A percentile compares a stretch with the other conserved stretches of the same genome.
Conservation (phyloP, 2,888 invertebrate genomes). For the Tetheella fluctuosa region DNA sequence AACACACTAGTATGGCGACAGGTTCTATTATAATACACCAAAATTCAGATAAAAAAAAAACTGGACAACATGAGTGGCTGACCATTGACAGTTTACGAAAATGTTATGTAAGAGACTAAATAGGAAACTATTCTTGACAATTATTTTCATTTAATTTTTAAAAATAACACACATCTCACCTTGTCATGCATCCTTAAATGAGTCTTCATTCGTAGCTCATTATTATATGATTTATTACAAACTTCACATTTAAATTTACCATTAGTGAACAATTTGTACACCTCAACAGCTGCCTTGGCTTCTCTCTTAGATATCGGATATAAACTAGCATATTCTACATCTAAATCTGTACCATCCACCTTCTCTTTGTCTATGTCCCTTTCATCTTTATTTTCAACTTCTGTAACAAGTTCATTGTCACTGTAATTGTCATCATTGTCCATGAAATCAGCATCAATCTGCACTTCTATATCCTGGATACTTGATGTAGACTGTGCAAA, state of each 20-base stretch:
- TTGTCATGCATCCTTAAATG: constrained; percentile 74
- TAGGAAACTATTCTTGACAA: no score
- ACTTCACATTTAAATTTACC: constrained; percentile 59
- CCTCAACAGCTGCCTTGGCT: constrained; percentile 65
- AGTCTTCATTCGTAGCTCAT: constrained; percentile 50
- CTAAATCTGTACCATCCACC: constrained; percentile 58
- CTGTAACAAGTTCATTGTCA: neutral
- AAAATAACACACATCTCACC: constrained; percentile 49
- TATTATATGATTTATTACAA: constrained; percentile 60
- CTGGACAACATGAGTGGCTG: no score
- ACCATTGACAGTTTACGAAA: no score
- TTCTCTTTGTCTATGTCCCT: constrained; percentile 26
- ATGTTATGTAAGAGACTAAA: no score
- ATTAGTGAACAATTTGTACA: constrained; percentile 57
- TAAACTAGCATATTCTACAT: constrained; percentile 71
- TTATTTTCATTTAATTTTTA: no score
- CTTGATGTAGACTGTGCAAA: constrained; percentile 11
- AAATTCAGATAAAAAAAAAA: no score
- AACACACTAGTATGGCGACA: no score
- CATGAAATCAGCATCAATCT: neutral
- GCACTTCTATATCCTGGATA: neutral
- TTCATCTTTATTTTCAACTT: constrained; percentile 17
- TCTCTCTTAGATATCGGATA: constrained; percentile 64
- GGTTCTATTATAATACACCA: no score
- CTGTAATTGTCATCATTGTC: constrained; percentile 28